Evolutionary conservation across 1,140 invertebrate genomes (phyloP), one percentile per base, ranked within the genome.

Genomic region (Andricus grossulariae): DNA sequence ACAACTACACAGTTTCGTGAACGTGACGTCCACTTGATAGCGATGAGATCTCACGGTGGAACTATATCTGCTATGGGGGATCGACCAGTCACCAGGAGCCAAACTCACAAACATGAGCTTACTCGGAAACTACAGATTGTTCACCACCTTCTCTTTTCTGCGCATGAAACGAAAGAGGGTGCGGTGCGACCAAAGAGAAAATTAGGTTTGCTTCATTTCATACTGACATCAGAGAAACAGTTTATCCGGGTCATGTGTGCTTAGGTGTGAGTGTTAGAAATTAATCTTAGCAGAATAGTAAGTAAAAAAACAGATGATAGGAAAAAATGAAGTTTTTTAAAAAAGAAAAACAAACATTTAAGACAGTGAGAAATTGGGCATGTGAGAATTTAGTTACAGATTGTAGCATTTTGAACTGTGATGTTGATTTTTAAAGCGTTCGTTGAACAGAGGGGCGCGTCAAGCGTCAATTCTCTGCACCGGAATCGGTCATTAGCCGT

Each of bases 21-120:
- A 66, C 60, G 25, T 66, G 60, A 39, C 60, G 60, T 66, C 13
- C 60, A 66, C 60, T 66, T 66, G 32, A 66, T 66, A 66, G 25
- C 60, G 11, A 66, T 66, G 60, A 66, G 60, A 66, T 66, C 60
- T 66, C 60, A 66, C 32, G 60, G 32, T 66, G 32, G 32, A 66
- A 32, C 60, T 66, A 66, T 66, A 39, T 66, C 60, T 45, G 39
- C 7, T 45, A 16, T 66, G 8, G 60, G 60, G 60, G 60, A 66
- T 66, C 25, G 60, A 66, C 60, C 60, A 45, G 39, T 45, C 39
- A 45, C 39, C 39, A 32, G 60, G 60, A 66, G 32, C 60, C 60
- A 66, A 66, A 66, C 60, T 66, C 60, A 66, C 60, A 66, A 66
- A 66, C 60, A 66, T 66, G 60, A 66, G 60, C 60, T 66, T 66